Conservation (phyloP, 2,888 invertebrate genomes). For the Drosophila quasianomalipes region DNA sequence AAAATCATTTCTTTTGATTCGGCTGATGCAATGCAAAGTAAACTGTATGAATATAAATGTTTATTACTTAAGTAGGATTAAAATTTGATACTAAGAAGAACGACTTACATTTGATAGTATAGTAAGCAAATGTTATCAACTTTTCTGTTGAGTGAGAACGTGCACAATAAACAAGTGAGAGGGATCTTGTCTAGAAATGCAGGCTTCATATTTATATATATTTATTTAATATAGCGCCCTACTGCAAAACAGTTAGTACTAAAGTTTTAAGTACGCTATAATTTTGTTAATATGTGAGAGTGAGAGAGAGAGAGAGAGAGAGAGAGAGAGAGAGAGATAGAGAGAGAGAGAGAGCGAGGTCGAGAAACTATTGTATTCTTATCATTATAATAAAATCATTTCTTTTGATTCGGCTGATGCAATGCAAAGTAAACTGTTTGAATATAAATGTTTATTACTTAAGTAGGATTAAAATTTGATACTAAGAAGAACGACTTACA, state of each 20-base stretch:
- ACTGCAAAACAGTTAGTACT: neutral
- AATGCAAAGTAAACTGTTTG: constrained; percentile 17
- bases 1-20: neutral
- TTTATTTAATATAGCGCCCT: neutral
- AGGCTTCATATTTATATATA: too few species aligned
- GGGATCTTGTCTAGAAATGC: neutral
- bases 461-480: neutral
- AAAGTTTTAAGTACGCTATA: neutral
- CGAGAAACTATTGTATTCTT: neutral
- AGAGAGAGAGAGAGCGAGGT: neutral
- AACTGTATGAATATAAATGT: constrained; percentile 3
- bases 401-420: constrained; percentile 32
- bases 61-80: neutral
- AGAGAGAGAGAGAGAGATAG: neutral
- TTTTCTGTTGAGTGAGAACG: neutral
- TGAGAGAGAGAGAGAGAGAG: neutral
- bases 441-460: neutral
- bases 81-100: neutral
- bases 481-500: neutral
- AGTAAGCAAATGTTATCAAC: neutral
- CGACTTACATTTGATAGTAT: neutral
- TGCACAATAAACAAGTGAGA: neutral
- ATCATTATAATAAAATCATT: neutral
- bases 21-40: constrained; percentile 41
- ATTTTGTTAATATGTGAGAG: neutral